A percentile compares a stretch with the other conserved stretches of the same genome.
These are phyloP conservation scores for Lottia gigantea DNA, from an alignment of 2,888 invertebrate species.

Conservation along the genomic window DNA sequence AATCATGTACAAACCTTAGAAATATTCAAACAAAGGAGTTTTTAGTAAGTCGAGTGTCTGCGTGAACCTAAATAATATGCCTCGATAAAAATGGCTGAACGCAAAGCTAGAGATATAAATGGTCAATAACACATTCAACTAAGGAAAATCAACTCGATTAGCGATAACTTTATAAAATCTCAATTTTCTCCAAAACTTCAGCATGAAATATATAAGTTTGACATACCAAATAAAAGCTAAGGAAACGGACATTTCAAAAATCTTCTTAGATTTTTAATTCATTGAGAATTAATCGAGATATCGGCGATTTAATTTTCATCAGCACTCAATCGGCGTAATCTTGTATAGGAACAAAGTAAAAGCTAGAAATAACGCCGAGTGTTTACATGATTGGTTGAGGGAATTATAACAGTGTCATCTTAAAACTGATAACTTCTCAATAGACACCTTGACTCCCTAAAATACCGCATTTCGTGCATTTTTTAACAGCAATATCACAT, in stretches of 20 bases:
- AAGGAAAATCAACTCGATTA: neutral
- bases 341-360: constrained; percentile 5
- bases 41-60: neutral
- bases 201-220: neutral
- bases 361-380: neutral
- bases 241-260: constrained; percentile 2
- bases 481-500: too few species aligned
- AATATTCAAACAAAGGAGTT: constrained; percentile 4
- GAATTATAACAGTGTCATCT: too few species aligned
- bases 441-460: too few species aligned
- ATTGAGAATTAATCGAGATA: neutral
- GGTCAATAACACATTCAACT: constrained; percentile 2
- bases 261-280: neutral
- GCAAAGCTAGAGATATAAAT: neutral
- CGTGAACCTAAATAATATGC: constrained; percentile 5
- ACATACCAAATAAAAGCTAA: constrained; percentile 9
- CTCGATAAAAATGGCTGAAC: neutral
- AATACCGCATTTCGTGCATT: too few species aligned
- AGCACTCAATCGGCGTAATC: neutral
- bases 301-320: constrained; percentile 6
- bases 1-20: neutral
- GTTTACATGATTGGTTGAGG: constrained; percentile 2
- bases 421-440: too few species aligned
- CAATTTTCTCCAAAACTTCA: neutral
- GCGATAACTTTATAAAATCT: constrained; percentile 3